Percentiles rank a stretch among this genome's conserved stretches.
phyloP scores from a whole-genome alignment of 2,113 vertebrate species.

The Ophthalmolycus amberensis region DNA sequence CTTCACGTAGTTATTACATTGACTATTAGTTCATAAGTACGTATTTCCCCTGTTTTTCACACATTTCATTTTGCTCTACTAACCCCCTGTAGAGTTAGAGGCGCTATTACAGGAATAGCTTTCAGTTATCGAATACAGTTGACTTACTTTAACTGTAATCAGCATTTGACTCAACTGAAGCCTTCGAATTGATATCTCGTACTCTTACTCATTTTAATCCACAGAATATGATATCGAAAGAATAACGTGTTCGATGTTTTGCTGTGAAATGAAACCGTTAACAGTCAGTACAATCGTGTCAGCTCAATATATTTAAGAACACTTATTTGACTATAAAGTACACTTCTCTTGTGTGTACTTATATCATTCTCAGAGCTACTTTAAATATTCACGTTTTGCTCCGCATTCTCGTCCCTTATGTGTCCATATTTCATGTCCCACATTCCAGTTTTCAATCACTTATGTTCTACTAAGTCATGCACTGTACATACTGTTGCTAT shows the following conservation, averaged over 20 bases:
- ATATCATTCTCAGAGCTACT: neutral
- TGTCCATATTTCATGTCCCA: neutral
- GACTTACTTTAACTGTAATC: conserved; percentile 15
- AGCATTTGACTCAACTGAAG: neutral
- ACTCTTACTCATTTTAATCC: neutral
- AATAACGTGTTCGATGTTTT: neutral
- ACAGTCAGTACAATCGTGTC: neutral
- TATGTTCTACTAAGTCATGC: neutral
- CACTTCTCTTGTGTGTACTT: neutral
- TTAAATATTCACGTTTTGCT: neutral
- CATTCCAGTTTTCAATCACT: neutral
- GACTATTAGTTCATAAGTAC: neutral
- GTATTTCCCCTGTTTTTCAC: neutral
- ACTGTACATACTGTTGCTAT: neutral
- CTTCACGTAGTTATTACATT: neutral
- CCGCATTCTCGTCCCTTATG: neutral
- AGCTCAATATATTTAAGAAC: neutral
- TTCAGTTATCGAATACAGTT: conserved; percentile 11
- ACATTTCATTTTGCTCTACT: neutral
- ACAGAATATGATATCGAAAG: neutral
- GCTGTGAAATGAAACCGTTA: neutral
- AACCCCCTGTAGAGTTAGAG: neutral
- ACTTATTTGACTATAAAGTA: neutral
- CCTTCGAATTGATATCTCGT: neutral
- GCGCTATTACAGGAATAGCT: neutral